phyloP scores from a whole-genome alignment of 2,797 vertebrate genomes.

The Rhodeus uyekii region DNA sequence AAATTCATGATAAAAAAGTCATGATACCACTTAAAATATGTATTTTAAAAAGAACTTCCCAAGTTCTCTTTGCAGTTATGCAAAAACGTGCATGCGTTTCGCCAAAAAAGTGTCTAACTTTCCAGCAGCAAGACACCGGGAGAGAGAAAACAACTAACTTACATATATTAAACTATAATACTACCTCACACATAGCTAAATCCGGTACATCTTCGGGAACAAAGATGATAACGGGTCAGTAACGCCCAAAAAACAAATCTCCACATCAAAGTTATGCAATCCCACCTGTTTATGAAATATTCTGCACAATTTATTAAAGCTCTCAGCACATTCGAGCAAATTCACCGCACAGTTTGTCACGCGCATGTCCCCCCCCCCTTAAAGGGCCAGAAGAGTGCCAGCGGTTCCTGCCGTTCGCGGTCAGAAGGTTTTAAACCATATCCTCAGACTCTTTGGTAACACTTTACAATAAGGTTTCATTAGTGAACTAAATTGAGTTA shows the following conservation, averaged over 20 bases:
- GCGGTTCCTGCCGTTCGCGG: no score
- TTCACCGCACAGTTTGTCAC: no score
- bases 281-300: neutral
- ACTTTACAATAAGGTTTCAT: no score
- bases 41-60: conserved; percentile 13
- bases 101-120: conserved; percentile 47
- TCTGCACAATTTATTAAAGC: neutral
- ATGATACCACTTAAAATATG: neutral
- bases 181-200: neutral
- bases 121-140: conserved; percentile 51
- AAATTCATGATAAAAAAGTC: neutral
- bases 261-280: neutral
- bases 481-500: no score
- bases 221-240: neutral
- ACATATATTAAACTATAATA: neutral
- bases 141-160: neutral
- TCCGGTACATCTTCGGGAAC: neutral
- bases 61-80: conserved; percentile 6
- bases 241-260: neutral
- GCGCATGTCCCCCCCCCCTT: no score
- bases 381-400: no score
- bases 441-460: no score
- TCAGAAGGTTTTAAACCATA: no score
- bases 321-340: no score
- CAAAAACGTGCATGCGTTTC: conserved; percentile 31